Percentiles rank a stretch among this genome's conserved stretches.
Conservation (phyloP, 2,113 vertebrate genomes). For the Nyctereutes procyonoides region DNA sequence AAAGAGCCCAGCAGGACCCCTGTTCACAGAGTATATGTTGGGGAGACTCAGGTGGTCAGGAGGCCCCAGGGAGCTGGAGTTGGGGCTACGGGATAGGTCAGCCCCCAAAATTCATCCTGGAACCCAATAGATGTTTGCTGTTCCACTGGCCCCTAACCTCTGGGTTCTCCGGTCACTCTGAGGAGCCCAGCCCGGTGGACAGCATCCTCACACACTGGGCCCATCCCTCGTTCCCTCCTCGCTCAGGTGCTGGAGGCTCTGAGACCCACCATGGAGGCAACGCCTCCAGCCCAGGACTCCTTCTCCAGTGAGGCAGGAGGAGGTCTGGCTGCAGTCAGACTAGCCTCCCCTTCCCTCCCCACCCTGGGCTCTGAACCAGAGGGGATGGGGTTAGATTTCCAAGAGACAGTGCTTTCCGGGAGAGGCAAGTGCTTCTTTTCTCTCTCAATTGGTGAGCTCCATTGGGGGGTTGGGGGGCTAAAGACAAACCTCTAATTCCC, state of each 20-base stretch:
- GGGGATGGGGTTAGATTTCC: not conserved
- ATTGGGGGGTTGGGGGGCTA: too few relatives aligned
- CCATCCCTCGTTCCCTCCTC: not conserved
- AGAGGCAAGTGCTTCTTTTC: not conserved
- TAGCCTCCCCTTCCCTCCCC: not conserved
- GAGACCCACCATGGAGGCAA: not conserved
- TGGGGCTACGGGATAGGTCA: not conserved
- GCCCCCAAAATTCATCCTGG: not conserved
- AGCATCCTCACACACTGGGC: not conserved
- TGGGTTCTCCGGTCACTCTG: not conserved
- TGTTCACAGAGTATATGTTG: rapidly evolving
- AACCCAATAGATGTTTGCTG: rapidly evolving
- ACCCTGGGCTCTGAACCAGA: not conserved
- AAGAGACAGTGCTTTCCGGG: not conserved
- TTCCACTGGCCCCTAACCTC: rapidly evolving
- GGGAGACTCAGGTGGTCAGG: rapidly evolving
- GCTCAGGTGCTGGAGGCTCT: too few relatives aligned
- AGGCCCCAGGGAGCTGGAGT: rapidly evolving
- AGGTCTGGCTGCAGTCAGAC: not conserved
- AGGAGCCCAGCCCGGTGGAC: too few relatives aligned
- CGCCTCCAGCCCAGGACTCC: not conserved
- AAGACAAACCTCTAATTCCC: too few relatives aligned
- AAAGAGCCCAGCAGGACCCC: too few relatives aligned
- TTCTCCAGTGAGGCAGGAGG: not conserved
- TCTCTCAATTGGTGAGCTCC: rapidly evolving